Evolutionary conservation across 2,797 vertebrate genomes (phyloP).

Genomic region (Sebastes ruberrimus): DNA sequence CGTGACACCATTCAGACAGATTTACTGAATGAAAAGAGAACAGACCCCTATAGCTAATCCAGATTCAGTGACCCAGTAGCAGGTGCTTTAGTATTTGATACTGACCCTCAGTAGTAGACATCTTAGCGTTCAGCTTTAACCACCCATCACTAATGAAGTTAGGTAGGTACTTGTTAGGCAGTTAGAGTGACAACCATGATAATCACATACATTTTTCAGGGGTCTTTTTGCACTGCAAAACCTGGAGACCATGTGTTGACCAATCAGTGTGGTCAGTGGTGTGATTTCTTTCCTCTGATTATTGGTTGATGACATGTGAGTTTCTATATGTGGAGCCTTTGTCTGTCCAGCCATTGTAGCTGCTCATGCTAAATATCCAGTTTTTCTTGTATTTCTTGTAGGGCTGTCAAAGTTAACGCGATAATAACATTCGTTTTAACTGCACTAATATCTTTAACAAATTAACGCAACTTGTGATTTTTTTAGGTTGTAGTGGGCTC

Average conservation of each 20-base stretch:
- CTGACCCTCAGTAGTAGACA: neutral
- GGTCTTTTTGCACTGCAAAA: neutral
- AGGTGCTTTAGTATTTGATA: slow-evolving; percentile 15
- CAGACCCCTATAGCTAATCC: slow-evolving; percentile 35
- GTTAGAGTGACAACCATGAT: neutral
- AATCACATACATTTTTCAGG: neutral
- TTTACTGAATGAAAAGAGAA: slow-evolving; percentile 40
- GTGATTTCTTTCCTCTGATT: neutral
- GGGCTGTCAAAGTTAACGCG: too few species aligned
- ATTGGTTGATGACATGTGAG: neutral
- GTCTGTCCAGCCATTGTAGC: neutral
- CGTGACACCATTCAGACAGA: slow-evolving; percentile 52
- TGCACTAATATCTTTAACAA: too few species aligned
- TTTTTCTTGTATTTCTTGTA: neutral
- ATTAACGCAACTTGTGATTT: too few species aligned
- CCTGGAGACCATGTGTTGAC: neutral
- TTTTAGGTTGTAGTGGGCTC: too few species aligned
- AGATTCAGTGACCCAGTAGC: slow-evolving; percentile 31
- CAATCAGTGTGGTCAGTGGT: neutral
- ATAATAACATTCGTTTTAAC: too few species aligned
- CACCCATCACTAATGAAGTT: neutral
- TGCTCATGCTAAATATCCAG: neutral
- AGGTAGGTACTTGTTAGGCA: neutral
- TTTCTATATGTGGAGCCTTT: neutral
- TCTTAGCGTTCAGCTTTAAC: slow-evolving; percentile 5